A percentile compares a stretch with the other conserved stretches of the same genome.
Conservation (phyloP, 2,113 vertebrate genomes). For the Seriola quinqueradiata region DNA sequence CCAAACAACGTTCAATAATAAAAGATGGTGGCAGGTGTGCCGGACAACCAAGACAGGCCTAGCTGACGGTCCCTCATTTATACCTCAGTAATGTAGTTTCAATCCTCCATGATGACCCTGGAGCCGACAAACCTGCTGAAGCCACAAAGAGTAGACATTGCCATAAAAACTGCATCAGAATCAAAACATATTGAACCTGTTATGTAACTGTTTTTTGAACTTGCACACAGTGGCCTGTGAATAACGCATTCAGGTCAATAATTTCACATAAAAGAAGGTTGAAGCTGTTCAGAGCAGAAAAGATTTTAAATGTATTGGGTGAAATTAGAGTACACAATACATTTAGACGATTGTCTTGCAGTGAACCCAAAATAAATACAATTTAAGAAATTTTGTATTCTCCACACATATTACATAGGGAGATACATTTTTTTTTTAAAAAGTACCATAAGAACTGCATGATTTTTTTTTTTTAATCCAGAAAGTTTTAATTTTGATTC, state of each 20-base stretch:
- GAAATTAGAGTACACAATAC: not conserved
- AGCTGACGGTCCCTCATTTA: constrained; percentile 56
- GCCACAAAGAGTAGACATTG: not conserved
- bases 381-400: no score
- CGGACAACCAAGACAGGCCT: constrained; percentile 45
- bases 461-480: no score
- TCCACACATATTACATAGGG: no score
- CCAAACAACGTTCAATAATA: constrained; percentile 57
- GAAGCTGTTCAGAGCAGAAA: not conserved
- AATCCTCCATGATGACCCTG: constrained; percentile 53
- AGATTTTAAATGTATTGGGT: not conserved
- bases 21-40: constrained; percentile 41
- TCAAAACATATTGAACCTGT: not conserved
- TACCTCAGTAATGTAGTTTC: constrained; percentile 51
- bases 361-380: no score
- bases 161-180: constrained; percentile 3
- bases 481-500: no score
- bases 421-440: no score
- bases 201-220: not conserved
- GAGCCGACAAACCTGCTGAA: constrained; percentile 9
- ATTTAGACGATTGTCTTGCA: not conserved
- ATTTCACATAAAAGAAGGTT: constrained; percentile 1
- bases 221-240: not conserved
- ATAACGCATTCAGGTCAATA: not conserved
- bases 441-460: no score